A percentile compares a stretch with the other conserved stretches of the same genome.
Conservation (phyloP, 2,113 vertebrate species). For the Oreochromis spilurus region DNA sequence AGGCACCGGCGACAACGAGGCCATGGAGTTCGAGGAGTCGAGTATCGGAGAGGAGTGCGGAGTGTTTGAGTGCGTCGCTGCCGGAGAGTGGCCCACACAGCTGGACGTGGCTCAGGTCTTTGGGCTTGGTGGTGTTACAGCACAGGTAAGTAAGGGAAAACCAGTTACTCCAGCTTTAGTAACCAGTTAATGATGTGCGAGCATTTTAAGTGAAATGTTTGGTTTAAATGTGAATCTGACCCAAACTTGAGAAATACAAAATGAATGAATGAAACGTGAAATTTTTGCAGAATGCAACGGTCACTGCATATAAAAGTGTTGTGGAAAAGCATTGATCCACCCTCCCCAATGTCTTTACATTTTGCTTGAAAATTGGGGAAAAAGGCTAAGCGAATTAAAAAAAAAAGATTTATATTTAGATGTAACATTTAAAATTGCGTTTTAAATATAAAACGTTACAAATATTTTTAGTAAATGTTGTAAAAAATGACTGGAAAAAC, state of each 20-base stretch:
- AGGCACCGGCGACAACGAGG: neutral
- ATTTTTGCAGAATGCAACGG: neutral
- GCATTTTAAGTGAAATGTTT: neutral
- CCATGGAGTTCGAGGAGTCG: constrained; percentile 88
- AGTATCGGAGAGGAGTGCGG: constrained; percentile 91
- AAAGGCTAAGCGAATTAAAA: neutral
- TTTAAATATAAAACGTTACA: neutral
- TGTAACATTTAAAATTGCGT: neutral
- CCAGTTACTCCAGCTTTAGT: neutral
- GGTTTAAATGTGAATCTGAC: neutral
- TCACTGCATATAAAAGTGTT: neutral
- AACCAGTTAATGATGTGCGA: fast-evolving
- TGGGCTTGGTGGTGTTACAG: constrained; percentile 91
- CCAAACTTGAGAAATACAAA: neutral
- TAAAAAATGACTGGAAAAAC: neutral
- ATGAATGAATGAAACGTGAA: neutral
- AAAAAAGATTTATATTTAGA: neutral
- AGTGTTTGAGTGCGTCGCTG: constrained; percentile 92
- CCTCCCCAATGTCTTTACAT: neutral
- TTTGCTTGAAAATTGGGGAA: neutral
- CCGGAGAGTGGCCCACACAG: constrained; percentile 90
- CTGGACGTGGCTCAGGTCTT: constrained; percentile 89
- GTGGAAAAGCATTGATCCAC: neutral
- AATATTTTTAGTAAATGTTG: neutral
- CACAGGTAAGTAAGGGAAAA: constrained; percentile 78